Conservation (phyloP, 2,797 vertebrate species). For the Nyctibius grandis region DNA sequence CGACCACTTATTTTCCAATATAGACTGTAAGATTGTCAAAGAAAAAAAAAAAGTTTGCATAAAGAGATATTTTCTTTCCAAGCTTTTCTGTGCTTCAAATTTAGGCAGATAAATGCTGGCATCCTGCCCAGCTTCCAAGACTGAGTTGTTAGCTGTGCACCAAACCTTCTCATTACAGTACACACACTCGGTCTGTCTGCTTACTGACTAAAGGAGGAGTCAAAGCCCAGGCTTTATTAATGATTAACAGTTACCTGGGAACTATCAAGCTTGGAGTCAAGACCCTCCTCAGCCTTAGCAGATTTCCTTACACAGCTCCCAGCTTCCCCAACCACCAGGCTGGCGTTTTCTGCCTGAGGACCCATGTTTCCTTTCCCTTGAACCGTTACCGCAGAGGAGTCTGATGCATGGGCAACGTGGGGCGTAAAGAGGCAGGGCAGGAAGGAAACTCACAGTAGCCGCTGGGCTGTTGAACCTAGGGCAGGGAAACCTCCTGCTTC, state of each 20-base stretch:
- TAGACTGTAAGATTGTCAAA: neutral
- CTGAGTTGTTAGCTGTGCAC: neutral
- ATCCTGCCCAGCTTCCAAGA: neutral
- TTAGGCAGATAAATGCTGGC: neutral
- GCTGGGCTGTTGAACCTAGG: neutral
- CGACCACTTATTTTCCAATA: neutral
- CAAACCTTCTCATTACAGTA: neutral
- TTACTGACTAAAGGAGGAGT: neutral
- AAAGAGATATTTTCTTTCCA: neutral
- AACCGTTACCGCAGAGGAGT: neutral
- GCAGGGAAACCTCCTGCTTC: neutral
- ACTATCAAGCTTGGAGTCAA: neutral
- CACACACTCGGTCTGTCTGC: neutral
- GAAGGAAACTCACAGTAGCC: neutral
- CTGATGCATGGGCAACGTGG: accelerated
- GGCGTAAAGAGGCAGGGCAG: neutral
- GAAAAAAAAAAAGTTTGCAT: neutral
- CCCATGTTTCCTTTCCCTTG: neutral
- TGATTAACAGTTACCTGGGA: neutral
- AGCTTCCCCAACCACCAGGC: neutral
- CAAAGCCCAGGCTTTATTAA: neutral
- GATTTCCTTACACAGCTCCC: neutral
- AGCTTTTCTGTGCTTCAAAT: neutral
- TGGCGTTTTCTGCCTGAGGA: neutral
- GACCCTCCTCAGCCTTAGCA: neutral